phyloP scores from a whole-genome alignment of 2,113 vertebrate species.

The Lagopus leucura region DNA sequence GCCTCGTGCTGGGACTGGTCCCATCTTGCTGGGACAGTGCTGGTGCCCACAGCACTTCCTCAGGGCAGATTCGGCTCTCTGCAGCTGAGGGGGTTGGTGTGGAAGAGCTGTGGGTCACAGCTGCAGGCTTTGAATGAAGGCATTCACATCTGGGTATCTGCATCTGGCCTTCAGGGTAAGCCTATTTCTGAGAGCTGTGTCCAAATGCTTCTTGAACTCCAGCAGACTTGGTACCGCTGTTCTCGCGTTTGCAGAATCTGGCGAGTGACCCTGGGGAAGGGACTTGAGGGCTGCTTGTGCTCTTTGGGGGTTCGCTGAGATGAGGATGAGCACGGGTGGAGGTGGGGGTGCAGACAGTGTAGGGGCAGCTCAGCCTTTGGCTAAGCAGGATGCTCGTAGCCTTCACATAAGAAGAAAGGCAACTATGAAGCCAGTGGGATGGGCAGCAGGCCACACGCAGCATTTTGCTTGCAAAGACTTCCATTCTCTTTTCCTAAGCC shows the following conservation, averaged over 20 bases:
- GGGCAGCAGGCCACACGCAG: not conserved
- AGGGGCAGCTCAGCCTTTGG: not conserved
- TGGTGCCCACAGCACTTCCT: not conserved
- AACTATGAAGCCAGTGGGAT: not conserved
- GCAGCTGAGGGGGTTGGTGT: not conserved
- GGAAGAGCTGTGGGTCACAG: not conserved
- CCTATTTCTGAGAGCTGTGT: not conserved
- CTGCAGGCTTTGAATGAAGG: not conserved
- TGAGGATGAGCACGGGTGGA: not conserved
- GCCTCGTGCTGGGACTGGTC: not conserved
- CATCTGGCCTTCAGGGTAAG: not conserved
- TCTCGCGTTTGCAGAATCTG: not conserved
- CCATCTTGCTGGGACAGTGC: not conserved
- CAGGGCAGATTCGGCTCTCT: not conserved
- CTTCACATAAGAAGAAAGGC: not conserved
- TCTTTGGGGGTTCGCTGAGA: not conserved
- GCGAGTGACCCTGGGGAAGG: not conserved
- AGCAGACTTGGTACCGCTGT: not conserved
- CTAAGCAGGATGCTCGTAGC: not conserved
- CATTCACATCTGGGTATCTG: not conserved
- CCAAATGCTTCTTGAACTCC: not conserved
- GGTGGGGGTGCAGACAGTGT: not conserved
- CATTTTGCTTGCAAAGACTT: not conserved
- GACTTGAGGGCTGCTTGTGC: accelerated
- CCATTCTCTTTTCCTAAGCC: not conserved